Base-by-base conservation (phyloP, 2,113 vertebrate genomes). In the Athene noctua region DNA sequence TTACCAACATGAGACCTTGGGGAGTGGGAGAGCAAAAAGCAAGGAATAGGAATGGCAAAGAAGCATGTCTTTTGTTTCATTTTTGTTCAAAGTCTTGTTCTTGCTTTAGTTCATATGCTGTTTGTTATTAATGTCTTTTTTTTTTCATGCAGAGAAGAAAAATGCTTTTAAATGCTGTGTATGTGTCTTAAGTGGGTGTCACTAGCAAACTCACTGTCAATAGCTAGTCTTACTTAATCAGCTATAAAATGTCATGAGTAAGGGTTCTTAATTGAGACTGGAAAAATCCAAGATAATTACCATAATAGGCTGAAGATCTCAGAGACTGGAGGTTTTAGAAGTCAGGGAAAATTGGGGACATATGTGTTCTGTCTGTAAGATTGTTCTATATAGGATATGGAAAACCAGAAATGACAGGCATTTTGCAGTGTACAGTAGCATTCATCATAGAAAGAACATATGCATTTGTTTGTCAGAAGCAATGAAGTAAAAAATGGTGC, bases 371-470 rank as follows among this genome's bases (percentile, higher is more conserved):
- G 82, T 92, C 40, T 90, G 27, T 84, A 88, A 62, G 68, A 88
- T 70, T 59, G 36, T 63, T 92, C 40, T 67, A 10, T 42, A 26
- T 55, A 63, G 47, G 26, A 51, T 84, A 72, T 34, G 78, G 51
- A 30, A 88, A 96, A 96, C 82, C 47, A 58, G 85, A 96, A 97
- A 80, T 72, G 63, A 89, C 59, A 90, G 86, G 38, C 58, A 22
- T 94, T 91, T 94, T 93, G 80, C 80, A 88, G 71, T 59, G 83
- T 94, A 86, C 93, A 87, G 92, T 90, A 92, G 81, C 80, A 83
- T 86, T 94, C 57, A 90, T 91, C 58, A 22, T 29, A 80, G 65
- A 83, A 74, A 58, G 93, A 80, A 62, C 66, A 78, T 80, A 95
- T 40, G 42, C 62, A 94, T 93, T 95, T 93, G 67, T 95, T 96